Percentiles rank a stretch among this genome's conserved stretches.
Conservation (phyloP, 2,888 invertebrate genomes). For the Aleiodes alternator region DNA sequence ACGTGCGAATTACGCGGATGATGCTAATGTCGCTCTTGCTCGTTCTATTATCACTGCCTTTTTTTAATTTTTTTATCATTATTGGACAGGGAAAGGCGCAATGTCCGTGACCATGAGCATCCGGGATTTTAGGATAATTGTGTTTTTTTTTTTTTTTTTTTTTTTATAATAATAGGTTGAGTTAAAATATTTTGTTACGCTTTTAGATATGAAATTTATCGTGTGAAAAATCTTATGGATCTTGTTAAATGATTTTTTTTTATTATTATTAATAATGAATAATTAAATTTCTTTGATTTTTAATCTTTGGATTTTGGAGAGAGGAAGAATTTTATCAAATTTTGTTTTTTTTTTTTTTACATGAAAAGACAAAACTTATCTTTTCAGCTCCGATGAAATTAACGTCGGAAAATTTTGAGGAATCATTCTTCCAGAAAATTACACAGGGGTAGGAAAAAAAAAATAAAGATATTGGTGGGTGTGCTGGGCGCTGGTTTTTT, state of each 20-base stretch:
- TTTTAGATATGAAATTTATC: constrained; percentile 16
- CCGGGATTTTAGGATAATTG: constrained; percentile 42
- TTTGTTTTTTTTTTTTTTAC: constrained; percentile 5
- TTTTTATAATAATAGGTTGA: constrained; percentile 31
- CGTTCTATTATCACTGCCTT: constrained; percentile 6
- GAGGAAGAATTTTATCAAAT: too few relatives aligned
- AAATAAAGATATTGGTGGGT: constrained; percentile 35
- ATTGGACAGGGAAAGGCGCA: constrained; percentile 35
- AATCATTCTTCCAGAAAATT: constrained; percentile 46
- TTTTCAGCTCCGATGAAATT: neutral
- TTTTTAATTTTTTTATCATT: constrained; percentile 31
- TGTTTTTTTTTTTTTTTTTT: constrained; percentile 34
- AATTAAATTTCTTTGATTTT: too few relatives aligned
- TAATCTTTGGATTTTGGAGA: too few relatives aligned
- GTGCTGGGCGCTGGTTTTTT: constrained; percentile 28
- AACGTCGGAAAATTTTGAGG: neutral
- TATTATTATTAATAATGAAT: neutral
- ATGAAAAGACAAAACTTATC: neutral
- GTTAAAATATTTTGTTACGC: constrained; percentile 21
- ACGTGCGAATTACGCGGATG: neutral
- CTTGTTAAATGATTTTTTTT: constrained; percentile 14
- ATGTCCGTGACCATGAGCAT: constrained; percentile 52
- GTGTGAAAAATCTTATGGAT: constrained; percentile 31
- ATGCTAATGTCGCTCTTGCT: constrained; percentile 13
- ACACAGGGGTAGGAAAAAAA: constrained; percentile 4